Evolutionary conservation across 2,888 invertebrate species (phyloP).

Genomic region (Pollenia angustigena): DNA sequence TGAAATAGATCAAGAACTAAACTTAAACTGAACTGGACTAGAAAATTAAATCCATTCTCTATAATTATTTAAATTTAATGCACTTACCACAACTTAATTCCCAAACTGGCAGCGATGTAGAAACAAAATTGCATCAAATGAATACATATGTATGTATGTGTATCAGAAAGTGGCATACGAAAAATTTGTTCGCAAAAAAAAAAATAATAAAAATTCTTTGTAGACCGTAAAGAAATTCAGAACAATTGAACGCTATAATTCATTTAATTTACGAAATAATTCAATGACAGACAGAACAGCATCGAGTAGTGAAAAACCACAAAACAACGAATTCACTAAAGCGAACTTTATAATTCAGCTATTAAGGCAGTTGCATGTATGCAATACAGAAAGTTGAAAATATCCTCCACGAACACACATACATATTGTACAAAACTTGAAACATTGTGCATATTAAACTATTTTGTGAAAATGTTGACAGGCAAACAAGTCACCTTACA

Average conservation of each 20-base stretch:
- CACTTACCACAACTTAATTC: background rate
- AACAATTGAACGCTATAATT: constrained; percentile 69
- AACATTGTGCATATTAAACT: constrained; percentile 70
- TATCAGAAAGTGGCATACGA: background rate
- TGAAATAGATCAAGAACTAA: background rate
- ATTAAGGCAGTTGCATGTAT: constrained; percentile 12
- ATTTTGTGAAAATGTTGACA: constrained; percentile 72
- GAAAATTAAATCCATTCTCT: background rate
- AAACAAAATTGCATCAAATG: background rate
- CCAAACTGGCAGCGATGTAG: background rate
- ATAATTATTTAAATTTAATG: too few species aligned
- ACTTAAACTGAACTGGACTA: background rate
- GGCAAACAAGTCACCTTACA: constrained; percentile 75
- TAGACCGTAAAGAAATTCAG: constrained; percentile 38
- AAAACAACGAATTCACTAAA: constrained; percentile 24
- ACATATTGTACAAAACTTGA: constrained; percentile 14
- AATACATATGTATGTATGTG: background rate
- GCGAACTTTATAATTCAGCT: constrained; percentile 60
- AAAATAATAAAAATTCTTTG: constrained; percentile 2
- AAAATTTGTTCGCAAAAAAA: background rate
- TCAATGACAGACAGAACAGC: constrained; percentile 61
- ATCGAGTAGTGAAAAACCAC: constrained; percentile 11
- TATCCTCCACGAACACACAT: background rate
- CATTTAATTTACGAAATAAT: constrained; percentile 72
- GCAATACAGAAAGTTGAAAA: constrained; percentile 18